A percentile compares a stretch with the other conserved stretches of the same genome.
Evolutionary conservation across 1,140 invertebrate genomes (phyloP).

Genomic region (Temnothorax longispinosus): DNA sequence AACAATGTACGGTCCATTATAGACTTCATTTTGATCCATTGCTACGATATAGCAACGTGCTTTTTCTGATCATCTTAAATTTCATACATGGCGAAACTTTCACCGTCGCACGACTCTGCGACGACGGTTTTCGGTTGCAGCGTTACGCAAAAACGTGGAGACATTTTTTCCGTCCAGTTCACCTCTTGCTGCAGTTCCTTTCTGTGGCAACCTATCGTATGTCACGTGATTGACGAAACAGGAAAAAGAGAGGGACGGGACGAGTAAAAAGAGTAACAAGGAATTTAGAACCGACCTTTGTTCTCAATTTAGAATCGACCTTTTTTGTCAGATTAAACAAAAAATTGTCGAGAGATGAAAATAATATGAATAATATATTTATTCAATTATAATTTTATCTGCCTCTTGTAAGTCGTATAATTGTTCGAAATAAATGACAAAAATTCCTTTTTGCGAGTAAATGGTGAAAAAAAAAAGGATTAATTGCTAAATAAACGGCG

Average conservation of each 20-base stretch:
- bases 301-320: too few relatives aligned
- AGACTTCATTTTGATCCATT: not conserved
- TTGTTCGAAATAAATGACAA: not conserved
- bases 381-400: not conserved
- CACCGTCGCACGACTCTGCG: slow-evolving; percentile 29
- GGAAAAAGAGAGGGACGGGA: not conserved
- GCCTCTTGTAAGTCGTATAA: not conserved
- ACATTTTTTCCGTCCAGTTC: slow-evolving; percentile 41
- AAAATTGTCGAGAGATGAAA: too few relatives aligned
- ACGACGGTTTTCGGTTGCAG: slow-evolving; percentile 69
- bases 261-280: not conserved
- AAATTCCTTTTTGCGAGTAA: not conserved
- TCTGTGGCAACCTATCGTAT: slow-evolving; percentile 7
- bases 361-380: too few relatives aligned
- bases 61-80: slow-evolving; percentile 67
- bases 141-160: slow-evolving; percentile 65
- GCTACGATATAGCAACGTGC: not conserved
- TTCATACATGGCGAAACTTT: slow-evolving; percentile 67
- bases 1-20: not conserved
- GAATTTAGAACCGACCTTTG: not conserved
- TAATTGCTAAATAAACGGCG: slow-evolving; percentile 2
- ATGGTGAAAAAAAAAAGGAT: not conserved
- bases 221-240: not conserved
- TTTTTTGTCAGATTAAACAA: too few relatives aligned
- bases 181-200: slow-evolving; percentile 22